A percentile compares a stretch with the other conserved stretches of the same genome.
Conservation (phyloP, 2,797 vertebrate species). For the Poecilia gillii region DNA sequence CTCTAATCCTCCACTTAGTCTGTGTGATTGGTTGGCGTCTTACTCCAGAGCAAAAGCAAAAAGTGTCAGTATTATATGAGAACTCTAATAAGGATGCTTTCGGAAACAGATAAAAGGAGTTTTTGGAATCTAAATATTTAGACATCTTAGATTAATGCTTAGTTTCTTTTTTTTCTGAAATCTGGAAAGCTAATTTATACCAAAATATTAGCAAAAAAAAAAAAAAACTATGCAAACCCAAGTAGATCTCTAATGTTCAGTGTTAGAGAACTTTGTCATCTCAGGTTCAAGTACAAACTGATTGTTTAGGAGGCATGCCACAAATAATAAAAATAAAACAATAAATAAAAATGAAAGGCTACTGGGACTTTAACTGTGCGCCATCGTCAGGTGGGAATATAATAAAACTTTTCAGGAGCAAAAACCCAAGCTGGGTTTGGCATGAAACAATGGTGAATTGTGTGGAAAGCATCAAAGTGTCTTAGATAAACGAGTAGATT, state of each 20-base stretch:
- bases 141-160: neutral
- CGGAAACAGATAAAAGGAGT: neutral
- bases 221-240: too few species aligned
- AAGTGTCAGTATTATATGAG: slow-evolving; percentile 37
- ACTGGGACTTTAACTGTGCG: neutral
- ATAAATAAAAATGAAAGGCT: neutral
- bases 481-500: neutral
- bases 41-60: slow-evolving; percentile 27
- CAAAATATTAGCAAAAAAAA: neutral
- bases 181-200: neutral
- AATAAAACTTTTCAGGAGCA: neutral
- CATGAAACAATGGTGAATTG: neutral
- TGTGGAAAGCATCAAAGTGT: neutral
- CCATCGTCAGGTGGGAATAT: neutral
- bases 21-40: slow-evolving; percentile 35
- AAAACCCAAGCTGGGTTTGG: neutral
- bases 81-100: slow-evolving; percentile 30
- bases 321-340: neutral
- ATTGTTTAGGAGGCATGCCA: neutral
- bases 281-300: neutral
- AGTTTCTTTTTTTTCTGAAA: neutral
- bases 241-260: neutral
- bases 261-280: neutral
- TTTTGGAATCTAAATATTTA: too few species aligned
- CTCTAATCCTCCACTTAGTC: slow-evolving; percentile 64